Percentiles rank a stretch among this genome's conserved stretches.
These are phyloP conservation scores for Clistopyga incitator DNA, from an alignment of 2,888 invertebrate species.

Conservation along the genomic window DNA sequence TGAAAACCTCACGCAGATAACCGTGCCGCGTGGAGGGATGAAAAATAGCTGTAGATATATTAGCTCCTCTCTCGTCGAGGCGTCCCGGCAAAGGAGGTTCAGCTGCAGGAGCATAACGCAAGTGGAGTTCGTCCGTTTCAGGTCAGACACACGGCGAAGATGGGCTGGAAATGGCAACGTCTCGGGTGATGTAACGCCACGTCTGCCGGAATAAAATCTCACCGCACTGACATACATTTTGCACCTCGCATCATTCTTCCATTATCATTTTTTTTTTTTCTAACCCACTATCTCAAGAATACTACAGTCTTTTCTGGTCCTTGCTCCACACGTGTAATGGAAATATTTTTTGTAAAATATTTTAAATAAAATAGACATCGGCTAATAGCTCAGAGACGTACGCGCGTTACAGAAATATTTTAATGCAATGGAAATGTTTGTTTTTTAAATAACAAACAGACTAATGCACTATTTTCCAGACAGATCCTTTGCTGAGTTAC, in stretches of 20 bases:
- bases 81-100: background rate
- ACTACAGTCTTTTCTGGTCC: background rate
- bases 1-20: conserved; percentile 46
- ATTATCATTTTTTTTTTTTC: conserved; percentile 1
- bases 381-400: conserved; percentile 55
- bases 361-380: background rate
- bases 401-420: conserved; percentile 10
- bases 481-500: background rate
- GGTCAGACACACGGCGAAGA: conserved; percentile 2
- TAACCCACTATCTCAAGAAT: background rate
- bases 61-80: background rate
- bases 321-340: background rate
- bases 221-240: conserved; percentile 8
- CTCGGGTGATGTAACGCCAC: conserved; percentile 5
- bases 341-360: background rate
- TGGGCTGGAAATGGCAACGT: background rate
- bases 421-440: too few relatives aligned
- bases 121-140: conserved; percentile 29
- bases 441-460: background rate
- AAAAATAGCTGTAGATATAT: conserved; percentile 45
- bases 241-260: background rate
- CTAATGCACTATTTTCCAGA: background rate
- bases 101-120: background rate
- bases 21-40: conserved; percentile 32
- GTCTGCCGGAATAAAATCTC: conserved; percentile 9